Percentiles rank a stretch among this genome's conserved stretches.
These are phyloP conservation scores for Drosophila bunnanda DNA, from an alignment of 2,888 invertebrate species.

Conservation along the genomic window DNA sequence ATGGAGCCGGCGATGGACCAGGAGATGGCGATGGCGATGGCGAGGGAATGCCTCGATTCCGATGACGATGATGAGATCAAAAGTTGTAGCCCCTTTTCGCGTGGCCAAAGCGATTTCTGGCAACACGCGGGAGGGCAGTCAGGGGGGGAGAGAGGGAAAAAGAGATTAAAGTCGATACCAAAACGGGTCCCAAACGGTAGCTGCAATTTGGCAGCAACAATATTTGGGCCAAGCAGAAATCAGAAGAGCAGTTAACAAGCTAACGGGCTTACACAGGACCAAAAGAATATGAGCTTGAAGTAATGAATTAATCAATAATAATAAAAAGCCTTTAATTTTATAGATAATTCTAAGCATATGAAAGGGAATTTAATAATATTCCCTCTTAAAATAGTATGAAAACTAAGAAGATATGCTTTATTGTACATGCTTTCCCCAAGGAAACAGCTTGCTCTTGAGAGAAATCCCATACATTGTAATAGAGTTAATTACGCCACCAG, in stretches of 20 bases:
- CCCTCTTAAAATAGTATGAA: not conserved
- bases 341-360: not conserved
- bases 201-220: slow-evolving; percentile 60
- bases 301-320: too few species aligned
- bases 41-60: slow-evolving; percentile 23
- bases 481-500: slow-evolving; percentile 20
- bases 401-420: too few species aligned
- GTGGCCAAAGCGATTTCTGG: slow-evolving; percentile 76
- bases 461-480: slow-evolving; percentile 34
- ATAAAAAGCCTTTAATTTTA: too few species aligned
- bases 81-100: slow-evolving; percentile 38
- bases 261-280: slow-evolving; percentile 2
- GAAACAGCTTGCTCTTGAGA: slow-evolving; percentile 7
- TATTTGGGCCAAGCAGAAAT: slow-evolving; percentile 49
- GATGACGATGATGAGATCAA: slow-evolving; percentile 69
- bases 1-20: slow-evolving; percentile 16
- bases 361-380: not conserved
- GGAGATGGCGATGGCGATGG: slow-evolving; percentile 8
- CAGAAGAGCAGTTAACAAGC: slow-evolving; percentile 37
- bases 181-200: slow-evolving; percentile 64
- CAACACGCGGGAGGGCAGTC: slow-evolving; percentile 66
- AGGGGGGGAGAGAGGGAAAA: slow-evolving; percentile 46
- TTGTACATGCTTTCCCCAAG: slow-evolving; percentile 1
- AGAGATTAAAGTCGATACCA: slow-evolving; percentile 59
- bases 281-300: not conserved